These are phyloP conservation scores for Oryzias javanicus DNA, from an alignment of 2,113 vertebrate genomes.

Conservation along the genomic window DNA sequence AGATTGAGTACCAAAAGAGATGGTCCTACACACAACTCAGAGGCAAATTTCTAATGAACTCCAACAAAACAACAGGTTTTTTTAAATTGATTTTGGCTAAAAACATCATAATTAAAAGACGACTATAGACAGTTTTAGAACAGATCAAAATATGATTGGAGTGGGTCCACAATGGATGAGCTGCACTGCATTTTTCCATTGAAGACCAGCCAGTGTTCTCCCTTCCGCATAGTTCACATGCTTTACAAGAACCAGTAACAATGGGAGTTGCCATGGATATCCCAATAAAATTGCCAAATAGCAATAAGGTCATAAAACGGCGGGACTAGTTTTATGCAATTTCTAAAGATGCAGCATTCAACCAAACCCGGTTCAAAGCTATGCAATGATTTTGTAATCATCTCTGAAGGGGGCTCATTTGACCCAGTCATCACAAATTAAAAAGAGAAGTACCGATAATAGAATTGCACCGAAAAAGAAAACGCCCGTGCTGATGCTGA, in stretches of 20 bases:
- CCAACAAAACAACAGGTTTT: too few species aligned
- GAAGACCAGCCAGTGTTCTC: slow-evolving; percentile 54
- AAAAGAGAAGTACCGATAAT: slow-evolving; percentile 27
- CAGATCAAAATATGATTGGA: slow-evolving; percentile 12
- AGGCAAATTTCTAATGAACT: too few species aligned
- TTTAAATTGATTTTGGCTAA: too few species aligned
- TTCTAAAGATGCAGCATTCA: neutral
- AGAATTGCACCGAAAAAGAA: slow-evolving; percentile 48
- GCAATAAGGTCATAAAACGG: slow-evolving; percentile 34
- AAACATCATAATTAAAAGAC: too few species aligned
- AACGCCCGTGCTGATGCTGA: slow-evolving; percentile 47
- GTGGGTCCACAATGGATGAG: slow-evolving; percentile 10
- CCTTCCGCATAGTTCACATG: slow-evolving; percentile 28
- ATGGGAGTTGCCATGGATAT: slow-evolving; percentile 38
- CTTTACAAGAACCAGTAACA: slow-evolving; percentile 34
- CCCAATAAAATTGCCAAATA: slow-evolving; percentile 15
- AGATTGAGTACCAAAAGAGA: too few species aligned
- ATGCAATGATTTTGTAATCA: slow-evolving; percentile 23
- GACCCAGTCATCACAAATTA: slow-evolving; percentile 56
- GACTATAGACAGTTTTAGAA: neutral
- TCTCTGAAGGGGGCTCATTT: slow-evolving; percentile 32
- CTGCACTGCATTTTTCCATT: slow-evolving; percentile 30
- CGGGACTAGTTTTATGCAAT: neutral
- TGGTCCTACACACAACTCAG: too few species aligned
- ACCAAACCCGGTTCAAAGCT: neutral